Conservation (phyloP, 2,797 vertebrate genomes). For the Sebastes steindachneri region DNA sequence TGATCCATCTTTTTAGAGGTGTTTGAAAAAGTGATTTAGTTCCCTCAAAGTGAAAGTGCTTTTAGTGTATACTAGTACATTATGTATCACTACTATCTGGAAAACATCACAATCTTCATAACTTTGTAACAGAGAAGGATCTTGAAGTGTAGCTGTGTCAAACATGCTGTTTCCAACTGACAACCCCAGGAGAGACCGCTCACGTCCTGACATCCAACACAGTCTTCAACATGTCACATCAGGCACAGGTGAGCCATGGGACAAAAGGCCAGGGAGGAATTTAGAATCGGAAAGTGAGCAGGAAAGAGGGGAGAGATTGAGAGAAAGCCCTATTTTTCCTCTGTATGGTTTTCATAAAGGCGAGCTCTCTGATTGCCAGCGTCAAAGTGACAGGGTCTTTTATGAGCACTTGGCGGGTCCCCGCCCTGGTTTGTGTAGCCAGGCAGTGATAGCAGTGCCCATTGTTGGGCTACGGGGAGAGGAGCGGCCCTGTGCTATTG, state of each 20-base stretch:
- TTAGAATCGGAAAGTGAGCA: conserved; percentile 45
- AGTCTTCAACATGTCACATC: conserved; percentile 69
- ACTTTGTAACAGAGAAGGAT: neutral
- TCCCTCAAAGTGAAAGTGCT: neutral
- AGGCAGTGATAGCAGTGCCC: conserved; percentile 80
- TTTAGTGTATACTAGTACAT: neutral
- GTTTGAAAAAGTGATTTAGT: neutral
- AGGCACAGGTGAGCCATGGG: conserved; percentile 40
- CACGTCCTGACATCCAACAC: neutral
- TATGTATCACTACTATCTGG: neutral
- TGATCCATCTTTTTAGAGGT: neutral
- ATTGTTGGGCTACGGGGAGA: conserved; percentile 77
- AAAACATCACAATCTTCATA: neutral
- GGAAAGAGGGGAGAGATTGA: conserved; percentile 65
- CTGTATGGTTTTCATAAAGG: conserved; percentile 71
- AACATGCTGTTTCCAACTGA: too few relatives aligned
- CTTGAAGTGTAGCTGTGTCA: too few relatives aligned
- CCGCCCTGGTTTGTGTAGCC: conserved; percentile 83
- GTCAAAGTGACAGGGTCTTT: conserved; percentile 83
- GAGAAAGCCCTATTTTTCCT: conserved; percentile 60
- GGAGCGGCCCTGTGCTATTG: conserved; percentile 76
- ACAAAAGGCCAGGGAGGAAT: conserved; percentile 54
- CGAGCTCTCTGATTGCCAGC: conserved; percentile 76
- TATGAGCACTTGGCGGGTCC: conserved; percentile 76
- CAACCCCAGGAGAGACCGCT: neutral